A percentile compares a stretch with the other conserved stretches of the same genome.
Conservation (phyloP, 2,888 invertebrate genomes). For the Leptopilina syphax region DNA sequence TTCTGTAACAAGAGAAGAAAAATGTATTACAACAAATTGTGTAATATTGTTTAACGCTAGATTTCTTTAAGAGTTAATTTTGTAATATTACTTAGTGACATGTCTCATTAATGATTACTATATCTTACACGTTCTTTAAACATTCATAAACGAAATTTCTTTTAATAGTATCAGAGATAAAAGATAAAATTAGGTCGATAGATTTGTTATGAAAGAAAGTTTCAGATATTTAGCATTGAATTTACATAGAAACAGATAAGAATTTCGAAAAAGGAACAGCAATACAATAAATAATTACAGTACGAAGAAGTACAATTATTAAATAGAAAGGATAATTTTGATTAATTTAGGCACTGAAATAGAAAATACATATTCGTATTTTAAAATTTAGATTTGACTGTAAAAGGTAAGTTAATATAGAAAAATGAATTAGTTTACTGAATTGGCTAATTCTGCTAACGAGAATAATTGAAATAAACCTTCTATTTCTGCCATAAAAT, state of each 20-base stretch:
- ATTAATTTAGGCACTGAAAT: too few species aligned
- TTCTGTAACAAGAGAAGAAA: conserved; percentile 2
- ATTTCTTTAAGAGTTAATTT: too few species aligned
- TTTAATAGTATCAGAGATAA: background rate
- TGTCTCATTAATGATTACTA: too few species aligned
- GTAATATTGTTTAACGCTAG: too few species aligned
- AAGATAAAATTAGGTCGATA: conserved; percentile 32
- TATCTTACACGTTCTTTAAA: background rate
- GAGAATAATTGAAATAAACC: too few species aligned
- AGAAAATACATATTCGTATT: too few species aligned
- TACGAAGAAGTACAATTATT: too few species aligned
- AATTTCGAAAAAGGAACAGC: background rate
- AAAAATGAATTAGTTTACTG: background rate
- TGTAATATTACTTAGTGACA: too few species aligned
- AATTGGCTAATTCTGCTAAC: too few species aligned
- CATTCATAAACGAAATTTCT: conserved; percentile 24
- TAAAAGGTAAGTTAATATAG: background rate
- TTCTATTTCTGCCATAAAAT: background rate
- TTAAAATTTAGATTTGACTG: too few species aligned
- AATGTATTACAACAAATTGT: background rate
- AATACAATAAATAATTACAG: background rate
- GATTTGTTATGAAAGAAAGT: conserved; percentile 25
- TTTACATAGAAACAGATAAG: conserved; percentile 14
- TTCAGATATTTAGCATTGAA: conserved; percentile 9
- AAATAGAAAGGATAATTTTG: too few species aligned